phyloP scores from a whole-genome alignment of 2,113 vertebrate genomes.

The Maccullochella peelii region DNA sequence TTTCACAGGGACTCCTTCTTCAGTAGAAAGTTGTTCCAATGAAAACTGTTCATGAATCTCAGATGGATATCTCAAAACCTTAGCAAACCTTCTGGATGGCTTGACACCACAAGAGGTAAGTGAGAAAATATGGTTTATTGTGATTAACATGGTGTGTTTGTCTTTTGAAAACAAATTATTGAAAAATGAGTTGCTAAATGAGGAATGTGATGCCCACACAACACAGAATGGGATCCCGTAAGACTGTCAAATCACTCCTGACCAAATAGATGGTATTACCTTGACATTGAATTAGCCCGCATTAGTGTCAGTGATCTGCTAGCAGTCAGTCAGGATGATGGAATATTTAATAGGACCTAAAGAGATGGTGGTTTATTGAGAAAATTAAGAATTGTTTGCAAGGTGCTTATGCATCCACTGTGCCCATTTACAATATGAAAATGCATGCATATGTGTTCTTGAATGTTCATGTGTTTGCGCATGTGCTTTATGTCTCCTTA shows the following conservation, averaged over 20 bases:
- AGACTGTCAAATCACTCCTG: not conserved
- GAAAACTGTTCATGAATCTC: not conserved
- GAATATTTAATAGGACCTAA: not conserved
- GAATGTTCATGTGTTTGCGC: slow-evolving; percentile 20
- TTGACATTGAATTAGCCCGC: slow-evolving; percentile 2
- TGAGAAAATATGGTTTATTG: not conserved
- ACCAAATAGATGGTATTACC: not conserved
- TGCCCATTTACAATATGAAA: not conserved
- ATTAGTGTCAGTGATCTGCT: slow-evolving; percentile 20
- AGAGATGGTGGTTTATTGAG: not conserved
- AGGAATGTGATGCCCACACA: not conserved
- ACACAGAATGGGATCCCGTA: not conserved
- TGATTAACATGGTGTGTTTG: not conserved
- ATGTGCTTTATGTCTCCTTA: slow-evolving; percentile 36
- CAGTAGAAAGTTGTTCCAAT: not conserved
- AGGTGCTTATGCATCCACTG: not conserved
- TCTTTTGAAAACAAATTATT: not conserved
- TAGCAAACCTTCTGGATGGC: not conserved
- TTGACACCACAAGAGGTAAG: not conserved
- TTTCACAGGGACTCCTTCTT: not conserved
- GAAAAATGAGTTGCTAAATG: not conserved
- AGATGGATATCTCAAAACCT: not conserved
- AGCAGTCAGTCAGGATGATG: not conserved
- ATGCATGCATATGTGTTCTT: not conserved
- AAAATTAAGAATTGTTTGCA: not conserved